Base-by-base conservation (phyloP, 2,888 invertebrate genomes). In the Boloria selene region DNA sequence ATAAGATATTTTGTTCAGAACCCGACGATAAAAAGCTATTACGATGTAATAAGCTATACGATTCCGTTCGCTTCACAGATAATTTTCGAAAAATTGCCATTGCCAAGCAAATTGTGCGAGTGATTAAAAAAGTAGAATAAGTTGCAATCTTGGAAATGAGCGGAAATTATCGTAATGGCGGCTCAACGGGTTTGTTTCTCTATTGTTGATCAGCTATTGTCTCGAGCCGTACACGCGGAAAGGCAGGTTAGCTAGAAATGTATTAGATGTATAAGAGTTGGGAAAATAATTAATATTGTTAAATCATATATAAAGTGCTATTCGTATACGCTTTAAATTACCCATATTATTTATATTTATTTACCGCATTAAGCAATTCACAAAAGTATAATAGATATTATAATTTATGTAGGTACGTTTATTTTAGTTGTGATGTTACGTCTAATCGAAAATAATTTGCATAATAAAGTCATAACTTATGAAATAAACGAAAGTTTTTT, bases 91-190 rank as follows among this genome's bases (percentile, higher is more conserved):
- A 59, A 60, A 50, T 17, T 17, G n/a, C 16, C 17, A 50, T 17
- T 17, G 13, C 44, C 13, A 18, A n/a, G n/a, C 3, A 47, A 53
- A 53, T 49, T 63, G 75, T 56, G 72, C 73, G 22, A 61, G 71
- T 75, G 75, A 78, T 83, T 83, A 80, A 73, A 73, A 67, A 75
- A 78, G 79, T 73, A 38, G 56, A 68, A 68, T 59, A 67, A 68
- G 71, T 66, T 62, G 68, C 70, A 73, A 73, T 74, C 74, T 74
- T 70, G 64, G 66, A 73, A 78, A 78, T 74, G 71, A 72, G 73
- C 68, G 74, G 71, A 64, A 64, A 64, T 71, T 72, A 74, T 67
- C 55, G 55, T 47, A 65, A 68, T 68, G 64, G 64, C 53, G 74
- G 76, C 70, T 44, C 61, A 54, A 49, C 52, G 53, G 65, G 64